phyloP scores from a whole-genome alignment of 2,888 invertebrate genomes.

The Drosophila mettleri region DNA sequence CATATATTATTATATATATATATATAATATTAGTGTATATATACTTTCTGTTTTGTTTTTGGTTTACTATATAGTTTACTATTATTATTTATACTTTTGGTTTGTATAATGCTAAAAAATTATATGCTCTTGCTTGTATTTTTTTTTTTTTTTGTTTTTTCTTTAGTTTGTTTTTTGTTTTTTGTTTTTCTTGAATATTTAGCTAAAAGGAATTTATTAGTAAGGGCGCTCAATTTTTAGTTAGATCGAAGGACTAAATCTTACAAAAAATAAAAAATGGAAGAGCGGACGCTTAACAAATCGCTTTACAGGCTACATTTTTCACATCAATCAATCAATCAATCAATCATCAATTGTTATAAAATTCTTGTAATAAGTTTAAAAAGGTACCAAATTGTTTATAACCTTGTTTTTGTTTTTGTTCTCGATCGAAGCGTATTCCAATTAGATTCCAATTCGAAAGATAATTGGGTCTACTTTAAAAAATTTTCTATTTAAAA shows the following conservation, averaged over 20 bases:
- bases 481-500: conserved; percentile 80
- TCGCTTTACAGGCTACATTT: conserved; percentile 72
- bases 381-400: conserved; percentile 82
- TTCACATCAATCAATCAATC: conserved; percentile 49
- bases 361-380: conserved; percentile 66
- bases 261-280: conserved; percentile 72
- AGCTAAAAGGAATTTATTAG: conserved; percentile 84
- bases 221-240: conserved; percentile 78
- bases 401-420: conserved; percentile 62
- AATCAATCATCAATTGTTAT: conserved; percentile 30
- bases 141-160: neutral
- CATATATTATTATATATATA: conserved; percentile 55
- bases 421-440: conserved; percentile 47
- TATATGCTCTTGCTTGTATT: conserved; percentile 69
- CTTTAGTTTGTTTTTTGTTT: no score
- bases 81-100: conserved; percentile 57
- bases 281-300: conserved; percentile 57
- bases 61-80: conserved; percentile 69
- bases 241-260: conserved; percentile 70
- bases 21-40: conserved; percentile 47
- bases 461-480: conserved; percentile 46
- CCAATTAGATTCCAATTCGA: conserved; percentile 62
- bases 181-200: conserved; percentile 79
- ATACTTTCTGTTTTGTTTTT: conserved; percentile 46
- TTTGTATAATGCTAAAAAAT: conserved; percentile 79